A percentile compares a stretch with the other conserved stretches of the same genome.
phyloP scores from a whole-genome alignment of 2,888 invertebrate species.

The Pinctada fucata region DNA sequence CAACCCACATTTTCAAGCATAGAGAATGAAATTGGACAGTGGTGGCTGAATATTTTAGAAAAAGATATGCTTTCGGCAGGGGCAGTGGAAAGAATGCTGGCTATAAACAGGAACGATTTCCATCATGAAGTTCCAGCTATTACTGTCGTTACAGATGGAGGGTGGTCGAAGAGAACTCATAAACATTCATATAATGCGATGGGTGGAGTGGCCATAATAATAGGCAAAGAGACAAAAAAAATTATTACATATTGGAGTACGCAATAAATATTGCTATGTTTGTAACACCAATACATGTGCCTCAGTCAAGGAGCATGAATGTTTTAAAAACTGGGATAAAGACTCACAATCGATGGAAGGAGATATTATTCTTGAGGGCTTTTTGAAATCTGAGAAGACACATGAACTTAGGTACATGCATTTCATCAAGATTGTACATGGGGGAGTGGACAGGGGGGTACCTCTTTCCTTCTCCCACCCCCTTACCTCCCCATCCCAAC shows the following conservation, averaged over 20 bases:
- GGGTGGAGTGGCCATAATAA: constrained; percentile 48
- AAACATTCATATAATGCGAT: constrained; percentile 49
- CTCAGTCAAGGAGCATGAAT: constrained; percentile 19
- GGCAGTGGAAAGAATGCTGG: constrained; percentile 36
- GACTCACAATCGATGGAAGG: constrained; percentile 40
- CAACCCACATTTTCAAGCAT: constrained; percentile 18
- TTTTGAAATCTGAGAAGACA: constrained; percentile 35
- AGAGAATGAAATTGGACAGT: constrained; percentile 19
- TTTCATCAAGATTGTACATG: too few species aligned
- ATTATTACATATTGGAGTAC: constrained; percentile 45
- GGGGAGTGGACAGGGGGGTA: too few species aligned
- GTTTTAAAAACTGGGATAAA: constrained; percentile 46
- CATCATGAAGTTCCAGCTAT: constrained; percentile 45
- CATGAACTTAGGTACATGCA: constrained; percentile 43
- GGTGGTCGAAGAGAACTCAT: constrained; percentile 47
- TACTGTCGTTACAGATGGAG: constrained; percentile 48
- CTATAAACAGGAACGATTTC: constrained; percentile 31
- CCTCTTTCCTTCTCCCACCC: too few species aligned
- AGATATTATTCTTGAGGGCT: constrained; percentile 41
- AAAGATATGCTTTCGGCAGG: constrained; percentile 10
- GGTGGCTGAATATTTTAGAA: constrained; percentile 19
- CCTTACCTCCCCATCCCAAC: too few species aligned
- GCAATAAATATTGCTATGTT: constrained; percentile 48
- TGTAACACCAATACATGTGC: constrained; percentile 30
- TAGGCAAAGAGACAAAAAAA: constrained; percentile 41